Base-by-base conservation (phyloP, 2,113 vertebrate species). In the Xyliphius kryptos region DNA sequence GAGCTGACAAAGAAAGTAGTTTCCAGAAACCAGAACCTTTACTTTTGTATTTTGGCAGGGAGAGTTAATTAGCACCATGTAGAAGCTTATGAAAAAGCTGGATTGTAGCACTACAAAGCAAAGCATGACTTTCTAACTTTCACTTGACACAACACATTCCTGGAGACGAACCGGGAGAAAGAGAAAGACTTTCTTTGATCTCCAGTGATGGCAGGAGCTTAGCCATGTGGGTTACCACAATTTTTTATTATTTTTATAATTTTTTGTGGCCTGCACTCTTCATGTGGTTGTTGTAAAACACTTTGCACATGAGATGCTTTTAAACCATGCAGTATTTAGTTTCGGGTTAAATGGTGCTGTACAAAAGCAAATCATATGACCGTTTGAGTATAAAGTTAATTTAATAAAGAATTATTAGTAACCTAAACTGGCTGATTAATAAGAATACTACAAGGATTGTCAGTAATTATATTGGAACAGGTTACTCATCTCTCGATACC, bases 371-470 rank as follows among this genome's bases (percentile, higher is more conserved):
- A 2, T 22, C 9, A 15, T 52, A 10, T 52, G 17, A 50, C 49
- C n/a, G 49, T 57, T 57, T 40, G 54, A 5, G 19, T 32, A 57
- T 21, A 9, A 52, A 49, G 51, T 43, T 37, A 50, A 44, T 48
- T 54, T 51, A 59, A 21, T 64, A 54, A 64, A 54, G 49, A 57
- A n/a, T n/a, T n/a, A n/a, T n/a, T n/a, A n/a, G n/a, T n/a, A n/a
- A n/a, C n/a, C n/a, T n/a, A n/a, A n/a, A n/a, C n/a, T n/a, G n/a
- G n/a, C n/a, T n/a, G n/a, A n/a, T n/a, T n/a, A n/a, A n/a, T n/a
- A n/a, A n/a, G n/a, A n/a, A n/a, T n/a, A n/a, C n/a, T n/a, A n/a
- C n/a, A n/a, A n/a, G n/a, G n/a, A n/a, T n/a, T n/a, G n/a, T n/a
- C n/a, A n/a, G n/a, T n/a, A n/a, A n/a, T n/a, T n/a, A n/a, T n/a